Percentiles rank a stretch among this genome's conserved stretches.
Evolutionary conservation across 2,797 vertebrate genomes (phyloP).

Genomic region (Lepilemur ruficaudatus): DNA sequence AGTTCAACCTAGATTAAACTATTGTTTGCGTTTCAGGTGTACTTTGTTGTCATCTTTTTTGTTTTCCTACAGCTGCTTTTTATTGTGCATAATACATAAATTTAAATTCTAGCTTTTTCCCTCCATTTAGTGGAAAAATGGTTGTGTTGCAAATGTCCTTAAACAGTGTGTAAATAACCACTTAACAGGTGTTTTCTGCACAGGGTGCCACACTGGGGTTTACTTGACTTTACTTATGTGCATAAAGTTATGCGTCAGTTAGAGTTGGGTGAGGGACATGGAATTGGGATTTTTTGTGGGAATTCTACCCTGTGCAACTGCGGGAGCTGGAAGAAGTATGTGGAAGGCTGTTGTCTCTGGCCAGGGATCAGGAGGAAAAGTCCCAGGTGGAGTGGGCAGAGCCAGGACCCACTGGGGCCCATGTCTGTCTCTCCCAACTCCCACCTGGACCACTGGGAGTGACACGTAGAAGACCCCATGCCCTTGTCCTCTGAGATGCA

Average conservation of each 20-base stretch:
- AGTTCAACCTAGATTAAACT: neutral
- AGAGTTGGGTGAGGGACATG: neutral
- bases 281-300: neutral
- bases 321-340: neutral
- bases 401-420: neutral
- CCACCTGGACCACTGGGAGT: neutral
- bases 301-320: neutral
- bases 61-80: neutral
- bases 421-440: neutral
- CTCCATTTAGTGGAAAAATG: neutral
- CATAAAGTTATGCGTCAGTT: no score
- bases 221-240: neutral
- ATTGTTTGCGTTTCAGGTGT: neutral
- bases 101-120: neutral
- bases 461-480: neutral
- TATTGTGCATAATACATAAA: neutral
- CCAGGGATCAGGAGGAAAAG: neutral
- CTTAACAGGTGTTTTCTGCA: neutral
- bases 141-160: neutral
- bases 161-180: neutral
- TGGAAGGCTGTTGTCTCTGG: neutral
- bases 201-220: neutral
- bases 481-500: neutral
- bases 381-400: rapidly evolving
- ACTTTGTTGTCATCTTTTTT: neutral